These are phyloP conservation scores for Cheilosia soror DNA, from an alignment of 2,888 invertebrate species.

Conservation along the genomic window DNA sequence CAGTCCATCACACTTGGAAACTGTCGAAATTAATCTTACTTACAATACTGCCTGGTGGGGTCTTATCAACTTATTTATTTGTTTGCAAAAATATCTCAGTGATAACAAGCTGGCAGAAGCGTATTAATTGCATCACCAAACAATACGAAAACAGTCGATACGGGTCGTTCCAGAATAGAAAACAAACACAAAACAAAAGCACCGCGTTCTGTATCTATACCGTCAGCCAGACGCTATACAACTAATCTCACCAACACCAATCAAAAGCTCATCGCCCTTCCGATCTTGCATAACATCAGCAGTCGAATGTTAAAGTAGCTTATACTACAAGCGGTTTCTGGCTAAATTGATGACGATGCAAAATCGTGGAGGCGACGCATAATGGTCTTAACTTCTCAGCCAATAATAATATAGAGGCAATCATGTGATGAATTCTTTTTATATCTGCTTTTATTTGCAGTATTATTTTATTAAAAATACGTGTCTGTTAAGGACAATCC, in stretches of 20 bases:
- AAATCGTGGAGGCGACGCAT: background rate
- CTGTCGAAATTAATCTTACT: conserved; percentile 3
- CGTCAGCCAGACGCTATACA: conserved; percentile 37
- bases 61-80: conserved; percentile 30
- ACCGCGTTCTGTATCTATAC: conserved; percentile 16
- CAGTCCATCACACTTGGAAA: conserved; percentile 25
- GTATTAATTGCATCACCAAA: conserved; percentile 33
- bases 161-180: conserved; percentile 1
- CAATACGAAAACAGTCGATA: conserved; percentile 27
- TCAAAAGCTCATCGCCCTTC: conserved; percentile 23
- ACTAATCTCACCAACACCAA: conserved; percentile 57
- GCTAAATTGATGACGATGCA: background rate
- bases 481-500: no score
- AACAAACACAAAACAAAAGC: conserved; percentile 44
- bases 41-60: background rate
- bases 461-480: background rate
- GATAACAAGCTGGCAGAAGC: conserved; percentile 16
- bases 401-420: background rate
- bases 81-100: background rate
- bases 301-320: background rate
- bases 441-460: background rate
- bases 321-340: background rate
- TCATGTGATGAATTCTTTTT: background rate
- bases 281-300: conserved; percentile 30
- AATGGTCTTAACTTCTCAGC: background rate